phyloP scores from a whole-genome alignment of 1,140 invertebrate genomes.

The Subanguina moxae region DNA sequence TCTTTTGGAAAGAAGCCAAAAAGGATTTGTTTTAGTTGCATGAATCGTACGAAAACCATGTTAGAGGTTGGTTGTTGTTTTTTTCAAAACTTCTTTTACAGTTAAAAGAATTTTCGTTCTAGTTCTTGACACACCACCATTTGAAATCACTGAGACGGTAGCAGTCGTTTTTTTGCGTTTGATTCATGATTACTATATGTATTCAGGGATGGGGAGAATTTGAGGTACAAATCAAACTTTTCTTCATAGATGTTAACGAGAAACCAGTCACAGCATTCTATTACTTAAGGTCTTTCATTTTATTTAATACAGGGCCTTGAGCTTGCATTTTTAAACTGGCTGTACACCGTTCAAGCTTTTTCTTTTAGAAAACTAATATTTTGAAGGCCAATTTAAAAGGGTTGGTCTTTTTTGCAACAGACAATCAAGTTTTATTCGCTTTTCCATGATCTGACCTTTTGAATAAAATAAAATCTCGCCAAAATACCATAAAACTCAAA shows the following conservation, averaged over 20 bases:
- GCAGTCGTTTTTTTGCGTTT: background rate
- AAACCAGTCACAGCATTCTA: constrained; percentile 71
- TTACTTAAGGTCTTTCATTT: background rate
- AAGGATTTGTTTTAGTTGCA: constrained; percentile 66
- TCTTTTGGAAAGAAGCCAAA: background rate
- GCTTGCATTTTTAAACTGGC: no score
- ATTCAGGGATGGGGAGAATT: constrained; percentile 92
- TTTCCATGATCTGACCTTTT: no score
- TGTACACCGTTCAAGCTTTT: no score
- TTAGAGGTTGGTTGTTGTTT: constrained; percentile 65
- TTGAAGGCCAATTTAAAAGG: no score
- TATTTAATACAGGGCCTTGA: background rate
- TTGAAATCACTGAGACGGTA: constrained; percentile 89
- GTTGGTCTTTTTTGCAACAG: no score
- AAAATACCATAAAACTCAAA: no score
- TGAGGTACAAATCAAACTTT: constrained; percentile 95
- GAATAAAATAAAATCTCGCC: no score
- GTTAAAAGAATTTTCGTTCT: constrained; percentile 26
- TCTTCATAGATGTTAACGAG: constrained; percentile 94
- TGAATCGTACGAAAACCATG: constrained; percentile 91
- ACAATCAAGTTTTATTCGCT: no score
- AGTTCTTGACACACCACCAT: constrained; percentile 85
- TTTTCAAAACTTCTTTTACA: background rate
- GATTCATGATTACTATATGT: background rate
- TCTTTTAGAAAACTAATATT: no score